phyloP scores from a whole-genome alignment of 2,797 vertebrate genomes.

The Muscicapa striata region DNA sequence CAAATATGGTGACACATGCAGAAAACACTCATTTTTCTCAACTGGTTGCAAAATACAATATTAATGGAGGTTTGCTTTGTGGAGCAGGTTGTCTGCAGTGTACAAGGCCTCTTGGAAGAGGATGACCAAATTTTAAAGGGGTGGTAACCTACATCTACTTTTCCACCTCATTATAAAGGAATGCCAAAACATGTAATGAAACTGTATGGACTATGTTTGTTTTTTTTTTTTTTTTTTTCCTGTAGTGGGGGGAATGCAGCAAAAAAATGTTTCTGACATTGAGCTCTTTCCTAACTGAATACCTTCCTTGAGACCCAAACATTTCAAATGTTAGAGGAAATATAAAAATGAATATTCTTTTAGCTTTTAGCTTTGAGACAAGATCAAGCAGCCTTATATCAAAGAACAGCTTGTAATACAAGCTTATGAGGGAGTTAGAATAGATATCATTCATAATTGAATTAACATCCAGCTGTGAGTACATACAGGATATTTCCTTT shows the following conservation, averaged over 20 bases:
- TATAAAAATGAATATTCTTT: constrained; percentile 6
- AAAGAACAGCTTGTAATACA: constrained; percentile 38
- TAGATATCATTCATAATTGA: constrained; percentile 40
- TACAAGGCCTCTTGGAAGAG: background rate
- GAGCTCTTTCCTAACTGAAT: background rate
- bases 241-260: background rate
- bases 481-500: constrained; percentile 19
- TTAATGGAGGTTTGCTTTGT: background rate
- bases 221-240: no score
- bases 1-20: background rate
- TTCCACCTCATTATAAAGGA: background rate
- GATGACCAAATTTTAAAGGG: background rate
- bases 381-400: constrained; percentile 37
- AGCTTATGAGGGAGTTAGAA: constrained; percentile 11
- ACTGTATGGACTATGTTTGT: background rate
- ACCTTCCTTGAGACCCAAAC: background rate
- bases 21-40: background rate
- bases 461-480: constrained; percentile 59
- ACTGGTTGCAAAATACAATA: background rate
- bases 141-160: background rate
- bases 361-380: constrained; percentile 30
- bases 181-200: background rate
- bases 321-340: background rate
- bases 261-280: background rate
- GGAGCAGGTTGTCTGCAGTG: background rate